Conservation (phyloP, 2,113 vertebrate genomes). For the Thermophis baileyi region DNA sequence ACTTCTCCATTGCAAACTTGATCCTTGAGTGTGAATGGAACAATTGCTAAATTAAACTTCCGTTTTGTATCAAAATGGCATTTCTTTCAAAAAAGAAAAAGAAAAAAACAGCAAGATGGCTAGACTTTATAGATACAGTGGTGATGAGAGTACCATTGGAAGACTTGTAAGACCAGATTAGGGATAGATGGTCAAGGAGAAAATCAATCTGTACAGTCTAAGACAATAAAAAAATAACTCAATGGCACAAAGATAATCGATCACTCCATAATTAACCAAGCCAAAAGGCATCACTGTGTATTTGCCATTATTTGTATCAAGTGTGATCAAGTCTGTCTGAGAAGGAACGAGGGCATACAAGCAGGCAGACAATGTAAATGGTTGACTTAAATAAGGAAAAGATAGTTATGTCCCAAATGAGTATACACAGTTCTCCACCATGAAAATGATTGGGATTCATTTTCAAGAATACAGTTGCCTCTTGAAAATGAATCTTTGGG, state of each 20-base stretch:
- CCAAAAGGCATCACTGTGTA: neutral
- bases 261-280: neutral
- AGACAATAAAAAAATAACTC: neutral
- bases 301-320: neutral
- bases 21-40: constrained; percentile 11
- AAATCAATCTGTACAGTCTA: neutral
- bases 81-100: neutral
- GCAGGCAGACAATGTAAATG: neutral
- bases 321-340: neutral
- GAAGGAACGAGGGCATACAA: neutral
- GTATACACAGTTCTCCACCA: neutral
- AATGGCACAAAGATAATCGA: neutral
- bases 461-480: neutral
- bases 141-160: neutral
- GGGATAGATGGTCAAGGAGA: neutral
- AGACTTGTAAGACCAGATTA: neutral
- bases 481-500: neutral
- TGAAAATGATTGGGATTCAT: neutral
- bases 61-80: neutral
- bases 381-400: neutral
- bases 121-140: neutral
- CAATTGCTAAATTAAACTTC: neutral
- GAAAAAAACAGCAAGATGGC: neutral
- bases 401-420: neutral
- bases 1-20: neutral